phyloP scores from a whole-genome alignment of 2,113 vertebrate genomes.

The Genyomyrus donnyi region DNA sequence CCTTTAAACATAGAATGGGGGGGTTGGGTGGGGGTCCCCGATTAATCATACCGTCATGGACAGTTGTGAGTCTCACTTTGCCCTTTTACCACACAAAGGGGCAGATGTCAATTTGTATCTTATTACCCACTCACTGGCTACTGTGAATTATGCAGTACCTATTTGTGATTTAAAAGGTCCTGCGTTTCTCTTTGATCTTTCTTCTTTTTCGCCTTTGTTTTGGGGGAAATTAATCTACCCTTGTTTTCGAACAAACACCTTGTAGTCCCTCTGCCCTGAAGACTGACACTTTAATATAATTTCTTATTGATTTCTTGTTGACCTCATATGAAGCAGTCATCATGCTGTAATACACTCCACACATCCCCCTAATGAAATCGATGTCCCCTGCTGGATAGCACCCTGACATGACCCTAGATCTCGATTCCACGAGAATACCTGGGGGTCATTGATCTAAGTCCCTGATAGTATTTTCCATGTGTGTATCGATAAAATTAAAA shows the following conservation, averaged over 20 bases:
- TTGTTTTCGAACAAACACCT: background rate
- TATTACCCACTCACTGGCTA: background rate
- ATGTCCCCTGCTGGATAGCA: conserved; percentile 51
- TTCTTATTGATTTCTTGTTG: conserved; percentile 74
- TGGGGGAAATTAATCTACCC: background rate
- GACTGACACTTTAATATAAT: conserved; percentile 61
- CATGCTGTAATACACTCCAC: conserved; percentile 68
- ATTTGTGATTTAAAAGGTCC: background rate
- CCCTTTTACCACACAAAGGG: background rate
- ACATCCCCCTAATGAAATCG: conserved; percentile 70
- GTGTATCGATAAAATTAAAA: conserved; percentile 6
- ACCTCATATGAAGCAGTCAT: conserved; percentile 70
- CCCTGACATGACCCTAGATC: conserved; percentile 34
- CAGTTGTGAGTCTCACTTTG: background rate
- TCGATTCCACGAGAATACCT: background rate
- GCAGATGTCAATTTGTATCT: background rate
- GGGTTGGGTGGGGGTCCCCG: background rate
- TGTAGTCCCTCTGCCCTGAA: conserved; percentile 37
- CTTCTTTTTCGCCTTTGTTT: background rate
- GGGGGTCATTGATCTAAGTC: background rate
- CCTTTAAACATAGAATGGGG: background rate
- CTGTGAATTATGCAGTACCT: background rate
- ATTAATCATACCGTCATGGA: background rate
- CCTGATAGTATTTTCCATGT: conserved; percentile 6
- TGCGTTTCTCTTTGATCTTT: background rate